Percentiles rank a stretch among this genome's conserved stretches.
These are phyloP conservation scores for Parelbella ahira DNA, from an alignment of 2,888 invertebrate genomes.

Conservation along the genomic window DNA sequence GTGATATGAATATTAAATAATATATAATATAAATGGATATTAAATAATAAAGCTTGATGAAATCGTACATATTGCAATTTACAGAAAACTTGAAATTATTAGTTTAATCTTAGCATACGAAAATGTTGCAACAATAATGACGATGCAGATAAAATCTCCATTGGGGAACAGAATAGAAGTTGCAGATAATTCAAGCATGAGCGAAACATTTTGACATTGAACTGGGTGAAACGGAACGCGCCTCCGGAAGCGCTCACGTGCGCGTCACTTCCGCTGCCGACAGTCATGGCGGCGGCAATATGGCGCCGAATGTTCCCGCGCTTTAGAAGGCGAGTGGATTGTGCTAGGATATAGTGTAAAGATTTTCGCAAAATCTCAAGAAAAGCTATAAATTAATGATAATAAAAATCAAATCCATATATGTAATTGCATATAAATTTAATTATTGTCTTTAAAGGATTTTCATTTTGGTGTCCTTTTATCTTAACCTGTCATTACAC, in stretches of 20 bases:
- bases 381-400: too few species aligned
- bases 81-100: too few species aligned
- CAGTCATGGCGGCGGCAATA: slow-evolving; percentile 71
- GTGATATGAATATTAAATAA: too few species aligned
- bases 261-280: slow-evolving; percentile 69
- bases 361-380: slow-evolving; percentile 6
- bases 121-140: slow-evolving; percentile 1
- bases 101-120: not conserved
- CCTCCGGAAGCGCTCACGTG: slow-evolving; percentile 74
- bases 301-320: slow-evolving; percentile 67
- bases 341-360: slow-evolving; percentile 9
- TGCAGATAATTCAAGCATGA: slow-evolving; percentile 15
- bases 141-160: not conserved
- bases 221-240: slow-evolving; percentile 72
- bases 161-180: slow-evolving; percentile 9
- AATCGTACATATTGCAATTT: too few species aligned
- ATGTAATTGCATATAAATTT: too few species aligned
- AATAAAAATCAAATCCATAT: too few species aligned
- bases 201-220: slow-evolving; percentile 65
- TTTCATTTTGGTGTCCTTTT: too few species aligned
- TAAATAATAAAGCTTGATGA: too few species aligned
- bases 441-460: too few species aligned
- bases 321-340: slow-evolving; percentile 43
- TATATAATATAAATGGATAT: too few species aligned
- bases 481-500: too few species aligned